These are phyloP conservation scores for Spisula subtruncata DNA, from an alignment of 2,888 invertebrate genomes.

Conservation along the genomic window DNA sequence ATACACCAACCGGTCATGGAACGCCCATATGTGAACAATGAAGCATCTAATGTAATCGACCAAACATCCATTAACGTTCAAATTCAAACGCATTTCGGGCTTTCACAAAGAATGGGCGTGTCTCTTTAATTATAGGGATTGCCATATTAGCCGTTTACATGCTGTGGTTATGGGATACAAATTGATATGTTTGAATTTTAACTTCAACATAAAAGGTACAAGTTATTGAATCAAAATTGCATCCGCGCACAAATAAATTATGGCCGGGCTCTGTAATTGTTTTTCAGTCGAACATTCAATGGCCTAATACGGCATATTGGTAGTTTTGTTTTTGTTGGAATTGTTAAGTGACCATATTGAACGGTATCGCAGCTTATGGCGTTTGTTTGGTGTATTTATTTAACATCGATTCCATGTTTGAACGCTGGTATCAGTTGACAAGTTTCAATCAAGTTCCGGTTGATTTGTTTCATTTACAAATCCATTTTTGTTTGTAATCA, in stretches of 20 bases:
- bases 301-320: background rate
- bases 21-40: conserved; percentile 65
- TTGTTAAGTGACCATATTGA: background rate
- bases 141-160: conserved; percentile 50
- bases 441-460: no score
- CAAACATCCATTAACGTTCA: conserved; percentile 51
- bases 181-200: conserved; percentile 67
- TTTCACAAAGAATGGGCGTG: conserved; percentile 65
- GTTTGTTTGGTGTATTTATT: no score
- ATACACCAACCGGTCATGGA: conserved; percentile 57
- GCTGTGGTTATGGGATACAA: conserved; percentile 53
- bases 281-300: background rate
- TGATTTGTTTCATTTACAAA: no score
- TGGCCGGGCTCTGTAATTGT: background rate
- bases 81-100: conserved; percentile 59
- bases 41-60: conserved; percentile 52
- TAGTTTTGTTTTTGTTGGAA: background rate
- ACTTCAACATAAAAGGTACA: conserved; percentile 60
- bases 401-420: no score
- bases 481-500: no score
- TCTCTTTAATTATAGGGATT: conserved; percentile 61
- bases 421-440: no score
- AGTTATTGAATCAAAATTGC: conserved; percentile 58
- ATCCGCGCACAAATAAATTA: conserved; percentile 31
- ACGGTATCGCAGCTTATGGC: background rate